Percentiles rank a stretch among this genome's conserved stretches.
Evolutionary conservation across 2,113 vertebrate genomes (phyloP).

Genomic region (Thymallus thymallus): DNA sequence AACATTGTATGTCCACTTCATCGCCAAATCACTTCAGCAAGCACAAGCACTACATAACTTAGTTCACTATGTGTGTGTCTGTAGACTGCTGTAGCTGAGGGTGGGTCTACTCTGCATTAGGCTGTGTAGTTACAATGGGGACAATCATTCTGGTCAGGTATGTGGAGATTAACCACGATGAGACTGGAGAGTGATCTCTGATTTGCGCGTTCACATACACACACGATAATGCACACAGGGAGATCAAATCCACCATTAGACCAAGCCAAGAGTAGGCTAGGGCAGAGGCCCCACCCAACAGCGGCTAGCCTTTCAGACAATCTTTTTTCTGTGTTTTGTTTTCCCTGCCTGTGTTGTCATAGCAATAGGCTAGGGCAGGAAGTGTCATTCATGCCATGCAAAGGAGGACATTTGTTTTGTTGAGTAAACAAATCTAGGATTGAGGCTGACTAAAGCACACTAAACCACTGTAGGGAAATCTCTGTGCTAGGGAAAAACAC

Average conservation of each 20-base stretch:
- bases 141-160: background rate
- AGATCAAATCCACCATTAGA: background rate
- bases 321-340: constrained; percentile 26
- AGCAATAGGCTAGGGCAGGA: constrained; percentile 57
- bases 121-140: background rate
- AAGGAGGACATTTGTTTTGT: constrained; percentile 56
- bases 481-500: too few species aligned
- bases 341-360: constrained; percentile 53
- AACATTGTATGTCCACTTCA: too few species aligned
- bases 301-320: constrained; percentile 20
- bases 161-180: too few species aligned
- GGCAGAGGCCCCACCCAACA: constrained; percentile 44
- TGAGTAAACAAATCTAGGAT: constrained; percentile 57
- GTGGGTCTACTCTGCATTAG: background rate
- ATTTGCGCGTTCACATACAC: background rate
- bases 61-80: too few species aligned
- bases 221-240: background rate
- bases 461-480: background rate
- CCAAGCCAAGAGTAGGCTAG: background rate
- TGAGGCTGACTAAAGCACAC: constrained; percentile 17
- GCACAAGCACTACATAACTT: too few species aligned
- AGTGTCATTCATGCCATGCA: constrained; percentile 56
- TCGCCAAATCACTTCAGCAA: too few species aligned
- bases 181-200: background rate
- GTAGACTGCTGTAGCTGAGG: too few species aligned